Percentiles rank a stretch among this genome's conserved stretches.
phyloP scores from a whole-genome alignment of 2,888 invertebrate species.

The Lasioglossum villosulum region DNA sequence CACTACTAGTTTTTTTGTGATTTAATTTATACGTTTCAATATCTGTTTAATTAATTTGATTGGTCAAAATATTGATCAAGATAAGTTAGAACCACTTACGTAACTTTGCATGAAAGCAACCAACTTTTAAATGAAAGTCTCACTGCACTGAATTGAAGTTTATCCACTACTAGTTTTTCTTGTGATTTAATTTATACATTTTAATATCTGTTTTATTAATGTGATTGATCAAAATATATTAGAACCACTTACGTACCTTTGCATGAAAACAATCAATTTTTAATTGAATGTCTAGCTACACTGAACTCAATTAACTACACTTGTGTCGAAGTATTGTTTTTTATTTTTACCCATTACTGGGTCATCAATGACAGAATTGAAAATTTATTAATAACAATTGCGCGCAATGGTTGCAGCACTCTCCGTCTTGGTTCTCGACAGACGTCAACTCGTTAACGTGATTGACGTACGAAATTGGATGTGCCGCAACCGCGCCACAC shows the following conservation, averaged over 20 bases:
- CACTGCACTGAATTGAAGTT: not conserved
- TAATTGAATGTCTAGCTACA: not conserved
- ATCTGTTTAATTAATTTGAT: not conserved
- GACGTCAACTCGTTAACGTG: not conserved
- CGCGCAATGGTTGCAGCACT: not conserved
- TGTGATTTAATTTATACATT: not conserved
- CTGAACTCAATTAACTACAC: too few species aligned
- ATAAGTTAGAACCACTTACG: not conserved
- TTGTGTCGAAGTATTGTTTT: too few species aligned
- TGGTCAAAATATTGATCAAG: not conserved
- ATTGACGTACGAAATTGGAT: slow-evolving; percentile 3
- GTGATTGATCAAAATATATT: not conserved
- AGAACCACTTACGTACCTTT: not conserved
- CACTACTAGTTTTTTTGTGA: not conserved
- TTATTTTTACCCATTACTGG: not conserved
- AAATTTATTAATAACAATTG: slow-evolving; percentile 5
- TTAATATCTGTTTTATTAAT: not conserved
- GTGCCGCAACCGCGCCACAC: not conserved
- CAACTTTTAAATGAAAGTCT: not conserved
- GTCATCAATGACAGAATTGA: not conserved
- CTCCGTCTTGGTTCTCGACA: not conserved
- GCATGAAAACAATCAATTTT: not conserved
- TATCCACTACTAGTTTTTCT: not conserved
- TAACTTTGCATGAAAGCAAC: not conserved
- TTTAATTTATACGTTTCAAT: not conserved